Conservation (phyloP, 2,888 invertebrate species). For the Lottia gigantea region DNA sequence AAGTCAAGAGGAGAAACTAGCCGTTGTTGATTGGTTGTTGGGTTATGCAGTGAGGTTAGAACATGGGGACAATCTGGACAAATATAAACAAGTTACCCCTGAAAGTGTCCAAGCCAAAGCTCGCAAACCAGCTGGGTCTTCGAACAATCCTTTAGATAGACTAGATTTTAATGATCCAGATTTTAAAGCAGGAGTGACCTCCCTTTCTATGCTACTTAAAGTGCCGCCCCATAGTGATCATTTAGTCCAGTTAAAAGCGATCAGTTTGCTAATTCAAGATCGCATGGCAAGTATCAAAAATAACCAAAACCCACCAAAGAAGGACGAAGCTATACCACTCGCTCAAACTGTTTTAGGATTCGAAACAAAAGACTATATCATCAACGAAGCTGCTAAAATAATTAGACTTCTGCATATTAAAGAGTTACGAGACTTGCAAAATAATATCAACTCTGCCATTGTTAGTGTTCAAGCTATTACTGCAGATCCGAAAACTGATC, state of each 20-base stretch:
- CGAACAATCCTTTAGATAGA: constrained; percentile 63
- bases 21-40: constrained; percentile 87
- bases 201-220: constrained; percentile 82
- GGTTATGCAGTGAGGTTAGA: constrained; percentile 86
- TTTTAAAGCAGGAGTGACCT: constrained; percentile 84
- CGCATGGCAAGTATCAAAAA: not conserved
- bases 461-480: constrained; percentile 92
- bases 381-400: constrained; percentile 75
- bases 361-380: constrained; percentile 72
- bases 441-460: constrained; percentile 92
- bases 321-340: constrained; percentile 72
- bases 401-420: constrained; percentile 84
- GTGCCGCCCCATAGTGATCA: constrained; percentile 86
- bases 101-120: constrained; percentile 72
- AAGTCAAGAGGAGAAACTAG: constrained; percentile 69
- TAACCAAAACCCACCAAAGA: constrained; percentile 4
- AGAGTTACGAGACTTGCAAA: constrained; percentile 88
- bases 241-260: constrained; percentile 76
- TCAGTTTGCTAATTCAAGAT: constrained; percentile 4
- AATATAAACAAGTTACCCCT: constrained; percentile 78
- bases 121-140: constrained; percentile 71
- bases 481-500: constrained; percentile 96
- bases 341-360: constrained; percentile 78
- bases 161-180: constrained; percentile 78
- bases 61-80: constrained; percentile 81